Evolutionary conservation across 1,140 invertebrate species (phyloP), one percentile per base, ranked within the genome.

Genomic region (Frieseomelitta varia): DNA sequence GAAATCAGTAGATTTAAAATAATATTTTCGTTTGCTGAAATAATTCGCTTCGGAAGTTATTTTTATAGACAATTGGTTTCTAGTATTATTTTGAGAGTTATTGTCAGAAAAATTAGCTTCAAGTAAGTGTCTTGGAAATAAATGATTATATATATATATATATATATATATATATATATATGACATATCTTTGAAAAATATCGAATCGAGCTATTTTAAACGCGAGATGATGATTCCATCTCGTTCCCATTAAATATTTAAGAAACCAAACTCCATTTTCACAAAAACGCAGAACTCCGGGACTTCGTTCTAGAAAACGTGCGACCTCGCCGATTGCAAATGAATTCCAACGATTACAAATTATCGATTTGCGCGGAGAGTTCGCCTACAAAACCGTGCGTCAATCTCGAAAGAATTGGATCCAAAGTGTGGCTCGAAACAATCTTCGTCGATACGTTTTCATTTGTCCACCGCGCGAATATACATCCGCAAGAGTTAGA

Each of bases 281-380:
- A 55, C 19, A 4, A n/a, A 51, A 30, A n/a, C n/a, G 56, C 30
- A 53, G 39, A 72, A 61, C 47, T 24, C 4, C 19, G 17, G 19
- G 2, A 14, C 15, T 4, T 10, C n/a, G 19, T 47, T 71, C n/a
- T 11, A 0, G 24, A 24, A 27, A 55, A 56, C 53, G 34, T 55
- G 79, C 55, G 21, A 80, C 10, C 24, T 10, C 14, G 14, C 14
- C 47, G 21, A 53, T n/a, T 19, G 34, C 30, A 30, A 51, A 61
- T 53, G 55, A 51, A n/a, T 56, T 51, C 34, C n/a, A 6, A 61
- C 30, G 47, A 58, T 80, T 80, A 72, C 79, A 51, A 51, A 34
- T 47, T 80, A 61, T 80, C 55, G 79, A 80, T 80, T 72, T n/a
- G 55, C 34, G 3, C 30, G 12, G 34, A 27, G 39, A 65, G 30